Evolutionary conservation across 2,888 invertebrate genomes (phyloP).

Genomic region (Phymatocera aterrima): DNA sequence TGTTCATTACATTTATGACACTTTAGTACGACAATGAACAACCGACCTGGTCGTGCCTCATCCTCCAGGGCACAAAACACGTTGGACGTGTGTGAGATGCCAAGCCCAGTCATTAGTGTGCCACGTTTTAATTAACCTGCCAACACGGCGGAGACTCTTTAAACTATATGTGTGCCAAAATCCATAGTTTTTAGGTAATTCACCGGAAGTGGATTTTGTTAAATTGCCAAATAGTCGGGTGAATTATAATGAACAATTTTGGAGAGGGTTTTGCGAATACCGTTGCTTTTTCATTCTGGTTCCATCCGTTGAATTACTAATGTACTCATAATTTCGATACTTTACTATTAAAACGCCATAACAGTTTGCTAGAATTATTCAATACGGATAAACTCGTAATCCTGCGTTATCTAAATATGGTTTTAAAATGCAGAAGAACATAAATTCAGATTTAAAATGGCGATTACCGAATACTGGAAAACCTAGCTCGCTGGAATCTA

Average conservation of each 20-base stretch:
- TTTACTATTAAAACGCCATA: neutral
- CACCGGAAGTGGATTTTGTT: neutral
- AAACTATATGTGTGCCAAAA: neutral
- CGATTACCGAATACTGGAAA: constrained; percentile 1
- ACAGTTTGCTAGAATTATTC: constrained; percentile 22
- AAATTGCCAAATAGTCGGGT: neutral
- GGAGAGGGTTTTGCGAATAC: no score
- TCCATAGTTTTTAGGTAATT: neutral
- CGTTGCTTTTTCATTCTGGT: neutral
- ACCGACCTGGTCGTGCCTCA: constrained; percentile 2
- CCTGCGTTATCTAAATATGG: constrained; percentile 32
- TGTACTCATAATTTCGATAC: constrained; percentile 15
- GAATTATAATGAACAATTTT: neutral
- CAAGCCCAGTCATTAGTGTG: constrained; percentile 4
- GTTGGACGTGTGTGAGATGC: neutral
- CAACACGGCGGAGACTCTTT: neutral
- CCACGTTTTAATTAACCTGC: neutral
- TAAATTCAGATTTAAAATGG: constrained; percentile 31
- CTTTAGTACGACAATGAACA: constrained; percentile 38
- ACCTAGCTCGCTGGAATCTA: constrained; percentile 1
- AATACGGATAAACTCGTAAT: constrained; percentile 12
- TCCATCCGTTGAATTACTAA: neutral
- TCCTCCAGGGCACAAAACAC: constrained; percentile 14
- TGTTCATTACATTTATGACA: constrained; percentile 43
- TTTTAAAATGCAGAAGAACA: constrained; percentile 25